phyloP scores from a whole-genome alignment of 2,888 invertebrate species.

The Plagiodera versicolora region DNA sequence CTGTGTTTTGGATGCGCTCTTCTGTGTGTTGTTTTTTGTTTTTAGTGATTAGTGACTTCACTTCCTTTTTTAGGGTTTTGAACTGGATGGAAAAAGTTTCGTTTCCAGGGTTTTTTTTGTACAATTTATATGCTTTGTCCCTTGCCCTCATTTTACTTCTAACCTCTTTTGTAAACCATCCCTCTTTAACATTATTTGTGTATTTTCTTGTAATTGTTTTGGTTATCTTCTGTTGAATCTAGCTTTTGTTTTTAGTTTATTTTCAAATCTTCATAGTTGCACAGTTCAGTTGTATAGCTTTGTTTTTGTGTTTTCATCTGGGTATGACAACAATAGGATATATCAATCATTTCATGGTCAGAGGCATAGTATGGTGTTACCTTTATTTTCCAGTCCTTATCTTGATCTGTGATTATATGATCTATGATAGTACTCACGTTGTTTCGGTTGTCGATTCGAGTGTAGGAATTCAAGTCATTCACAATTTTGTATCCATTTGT shows the following conservation, averaged over 20 bases:
- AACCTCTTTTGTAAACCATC: conserved; percentile 12
- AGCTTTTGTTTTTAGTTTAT: conserved; percentile 9
- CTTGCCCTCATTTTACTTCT: conserved; percentile 11
- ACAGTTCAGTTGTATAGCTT: conserved; percentile 7
- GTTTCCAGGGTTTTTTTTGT: conserved; percentile 9
- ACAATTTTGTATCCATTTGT: conserved; percentile 11
- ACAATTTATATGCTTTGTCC: conserved; percentile 11
- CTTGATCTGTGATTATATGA: conserved; percentile 17
- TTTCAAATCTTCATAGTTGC: conserved; percentile 6
- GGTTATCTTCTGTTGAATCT: conserved; percentile 9
- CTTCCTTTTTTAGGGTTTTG: conserved; percentile 8
- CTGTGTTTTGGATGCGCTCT: background rate
- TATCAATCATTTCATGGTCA: conserved; percentile 12
- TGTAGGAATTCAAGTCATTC: conserved; percentile 9
- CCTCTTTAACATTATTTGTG: conserved; percentile 12
- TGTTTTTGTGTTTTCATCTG: conserved; percentile 6
- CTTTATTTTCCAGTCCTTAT: conserved; percentile 12
- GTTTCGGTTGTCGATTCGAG: conserved; percentile 14
- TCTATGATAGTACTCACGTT: conserved; percentile 12
- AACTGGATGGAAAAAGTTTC: background rate
- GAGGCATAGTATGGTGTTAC: conserved; percentile 6
- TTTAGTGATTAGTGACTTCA: conserved; percentile 12
- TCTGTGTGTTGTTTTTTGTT: conserved; percentile 15
- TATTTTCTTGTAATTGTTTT: conserved; percentile 12
- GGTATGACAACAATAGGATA: conserved; percentile 2